Conservation (phyloP, 2,888 invertebrate genomes). For the Dione vanillae region DNA sequence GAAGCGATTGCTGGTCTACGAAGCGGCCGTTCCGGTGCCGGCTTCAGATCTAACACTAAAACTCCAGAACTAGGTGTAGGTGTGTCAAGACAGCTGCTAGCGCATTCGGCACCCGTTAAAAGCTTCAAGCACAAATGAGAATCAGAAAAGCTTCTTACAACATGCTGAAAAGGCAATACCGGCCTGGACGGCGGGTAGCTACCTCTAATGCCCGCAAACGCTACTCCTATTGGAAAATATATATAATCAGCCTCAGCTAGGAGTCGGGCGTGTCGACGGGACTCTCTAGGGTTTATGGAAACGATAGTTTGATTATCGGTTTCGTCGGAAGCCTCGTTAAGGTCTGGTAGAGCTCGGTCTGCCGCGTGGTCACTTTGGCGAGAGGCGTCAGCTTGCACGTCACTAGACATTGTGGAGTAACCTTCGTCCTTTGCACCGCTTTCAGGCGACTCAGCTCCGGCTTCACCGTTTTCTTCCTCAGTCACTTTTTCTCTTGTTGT, state of each 20-base stretch:
- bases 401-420: slow-evolving; percentile 93
- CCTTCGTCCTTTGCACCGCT: slow-evolving; percentile 92
- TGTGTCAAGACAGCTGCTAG: slow-evolving; percentile 81
- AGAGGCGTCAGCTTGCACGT: slow-evolving; percentile 89
- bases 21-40: slow-evolving; percentile 83
- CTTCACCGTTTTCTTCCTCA: slow-evolving; percentile 81
- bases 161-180: slow-evolving; percentile 88
- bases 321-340: slow-evolving; percentile 90
- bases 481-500: slow-evolving; percentile 66
- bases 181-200: slow-evolving; percentile 89
- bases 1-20: slow-evolving; percentile 84
- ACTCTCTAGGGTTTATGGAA: slow-evolving; percentile 78
- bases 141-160: slow-evolving; percentile 90
- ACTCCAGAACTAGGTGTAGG: slow-evolving; percentile 86
- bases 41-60: slow-evolving; percentile 85
- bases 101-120: slow-evolving; percentile 84
- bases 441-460: slow-evolving; percentile 89
- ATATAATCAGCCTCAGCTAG: slow-evolving; percentile 87
- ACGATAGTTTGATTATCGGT: slow-evolving; percentile 85
- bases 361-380: slow-evolving; percentile 83
- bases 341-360: slow-evolving; percentile 86
- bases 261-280: slow-evolving; percentile 82
- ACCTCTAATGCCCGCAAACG: slow-evolving; percentile 86
- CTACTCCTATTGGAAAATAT: slow-evolving; percentile 87
- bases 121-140: slow-evolving; percentile 89